A percentile compares a stretch with the other conserved stretches of the same genome.
Evolutionary conservation across 2,888 invertebrate genomes (phyloP).

Genomic region (Xestia xanthographa): DNA sequence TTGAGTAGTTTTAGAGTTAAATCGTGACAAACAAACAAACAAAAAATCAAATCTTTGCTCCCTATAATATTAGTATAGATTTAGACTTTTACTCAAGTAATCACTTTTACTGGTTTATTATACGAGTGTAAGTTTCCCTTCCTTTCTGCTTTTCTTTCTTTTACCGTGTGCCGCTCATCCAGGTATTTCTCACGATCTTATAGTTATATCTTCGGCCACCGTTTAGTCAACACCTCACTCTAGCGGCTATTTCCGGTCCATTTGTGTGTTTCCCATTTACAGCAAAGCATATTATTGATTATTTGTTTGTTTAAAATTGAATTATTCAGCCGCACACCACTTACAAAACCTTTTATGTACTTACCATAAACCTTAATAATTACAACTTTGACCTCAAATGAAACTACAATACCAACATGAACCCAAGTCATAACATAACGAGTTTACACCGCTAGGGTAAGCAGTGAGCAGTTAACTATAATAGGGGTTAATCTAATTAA

Average conservation of each 20-base stretch:
- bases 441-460: conserved; percentile 33
- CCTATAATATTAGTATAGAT: no score
- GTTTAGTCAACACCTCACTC: no score
- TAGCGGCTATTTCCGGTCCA: neutral
- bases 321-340: neutral
- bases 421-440: conserved; percentile 29
- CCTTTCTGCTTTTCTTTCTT: no score
- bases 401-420: neutral
- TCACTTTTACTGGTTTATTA: no score
- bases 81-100: no score
- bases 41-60: no score
- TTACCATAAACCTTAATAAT: conserved; percentile 17
- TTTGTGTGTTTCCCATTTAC: neutral
- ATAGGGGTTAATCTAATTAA: conserved; percentile 59
- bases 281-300: neutral
- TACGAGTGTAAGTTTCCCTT: no score
- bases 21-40: no score
- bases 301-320: neutral
- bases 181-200: no score
- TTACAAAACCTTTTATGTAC: neutral
- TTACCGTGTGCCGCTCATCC: no score
- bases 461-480: conserved; percentile 50
- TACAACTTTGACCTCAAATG: conserved; percentile 5
- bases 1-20: no score
- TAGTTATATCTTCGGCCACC: no score